These are phyloP conservation scores for Achatina immaculata DNA, from an alignment of 1,140 invertebrate genomes.

Conservation along the genomic window DNA sequence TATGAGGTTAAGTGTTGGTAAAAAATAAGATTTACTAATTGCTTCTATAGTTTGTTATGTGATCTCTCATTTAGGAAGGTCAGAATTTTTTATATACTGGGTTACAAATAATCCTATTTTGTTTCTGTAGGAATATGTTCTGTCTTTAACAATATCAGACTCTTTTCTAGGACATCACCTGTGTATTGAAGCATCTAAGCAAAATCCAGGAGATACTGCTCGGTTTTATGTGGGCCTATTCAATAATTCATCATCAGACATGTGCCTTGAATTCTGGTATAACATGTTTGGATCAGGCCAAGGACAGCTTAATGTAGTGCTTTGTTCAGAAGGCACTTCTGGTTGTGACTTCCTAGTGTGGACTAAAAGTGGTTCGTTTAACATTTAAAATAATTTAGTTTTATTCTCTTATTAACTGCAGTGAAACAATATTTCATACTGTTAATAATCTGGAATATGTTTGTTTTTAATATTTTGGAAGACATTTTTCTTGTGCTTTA, in stretches of 20 bases:
- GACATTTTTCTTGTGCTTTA: no score
- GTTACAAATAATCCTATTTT: background rate
- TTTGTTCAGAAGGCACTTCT: conserved; percentile 2
- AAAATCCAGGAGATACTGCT: background rate
- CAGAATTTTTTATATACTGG: no score
- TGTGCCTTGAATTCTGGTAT: conserved; percentile 63
- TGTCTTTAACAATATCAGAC: no score
- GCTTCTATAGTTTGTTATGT: no score
- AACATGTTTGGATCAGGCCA: conserved; percentile 62
- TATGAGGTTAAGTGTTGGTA: no score
- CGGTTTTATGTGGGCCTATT: background rate
- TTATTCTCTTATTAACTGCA: no score
- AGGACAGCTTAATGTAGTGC: conserved; percentile 57
- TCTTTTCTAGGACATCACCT: conserved; percentile 57
- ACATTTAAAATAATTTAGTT: background rate
- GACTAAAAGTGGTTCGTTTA: background rate
- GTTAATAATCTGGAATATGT: no score
- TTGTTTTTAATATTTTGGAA: no score
- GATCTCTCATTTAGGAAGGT: no score
- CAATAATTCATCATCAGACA: conserved; percentile 9
- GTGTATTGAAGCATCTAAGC: conserved; percentile 44
- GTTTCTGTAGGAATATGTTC: background rate
- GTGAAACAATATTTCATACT: no score
- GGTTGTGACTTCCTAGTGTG: conserved; percentile 37
- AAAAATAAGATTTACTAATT: no score